Conservation (phyloP, 2,113 vertebrate species). For the Ptyas mucosa region DNA sequence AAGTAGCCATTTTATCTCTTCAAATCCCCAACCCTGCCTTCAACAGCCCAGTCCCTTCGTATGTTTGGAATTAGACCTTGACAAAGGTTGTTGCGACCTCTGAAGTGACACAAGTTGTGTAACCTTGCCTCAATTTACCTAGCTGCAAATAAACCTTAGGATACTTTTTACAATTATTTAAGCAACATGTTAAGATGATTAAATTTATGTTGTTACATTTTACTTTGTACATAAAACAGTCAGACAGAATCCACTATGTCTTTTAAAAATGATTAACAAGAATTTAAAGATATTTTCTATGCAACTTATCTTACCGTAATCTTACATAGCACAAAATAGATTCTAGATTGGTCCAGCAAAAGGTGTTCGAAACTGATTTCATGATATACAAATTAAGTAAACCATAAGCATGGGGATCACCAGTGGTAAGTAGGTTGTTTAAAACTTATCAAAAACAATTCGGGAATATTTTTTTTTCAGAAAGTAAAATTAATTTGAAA, state of each 20-base stretch:
- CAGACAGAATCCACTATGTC: not conserved
- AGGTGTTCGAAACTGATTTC: not conserved
- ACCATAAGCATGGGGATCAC: not conserved
- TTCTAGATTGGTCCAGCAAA: not conserved
- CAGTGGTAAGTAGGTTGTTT: not conserved
- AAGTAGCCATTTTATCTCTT: not conserved
- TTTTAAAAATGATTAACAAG: not conserved
- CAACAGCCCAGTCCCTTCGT: not conserved
- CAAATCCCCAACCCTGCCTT: not conserved
- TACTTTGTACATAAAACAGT: not conserved
- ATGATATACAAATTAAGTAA: conserved; percentile 2
- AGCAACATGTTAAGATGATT: conserved; percentile 19
- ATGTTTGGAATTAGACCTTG: not conserved
- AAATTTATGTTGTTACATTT: conserved; percentile 7
- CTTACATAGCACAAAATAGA: not conserved
- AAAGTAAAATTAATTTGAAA: conserved; percentile 14
- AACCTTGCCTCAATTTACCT: conserved; percentile 18
- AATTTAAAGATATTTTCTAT: not conserved
- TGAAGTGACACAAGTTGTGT: not conserved
- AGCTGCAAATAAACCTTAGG: conserved; percentile 21
- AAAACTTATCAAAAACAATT: not conserved
- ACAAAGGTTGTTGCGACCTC: not conserved
- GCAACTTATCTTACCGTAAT: not conserved
- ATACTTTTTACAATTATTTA: conserved; percentile 15
- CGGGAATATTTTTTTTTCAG: not conserved